Evolutionary conservation across 2,113 vertebrate species (phyloP), one percentile per base, ranked within the genome.

Genomic region (Trematomus loennbergii): DNA sequence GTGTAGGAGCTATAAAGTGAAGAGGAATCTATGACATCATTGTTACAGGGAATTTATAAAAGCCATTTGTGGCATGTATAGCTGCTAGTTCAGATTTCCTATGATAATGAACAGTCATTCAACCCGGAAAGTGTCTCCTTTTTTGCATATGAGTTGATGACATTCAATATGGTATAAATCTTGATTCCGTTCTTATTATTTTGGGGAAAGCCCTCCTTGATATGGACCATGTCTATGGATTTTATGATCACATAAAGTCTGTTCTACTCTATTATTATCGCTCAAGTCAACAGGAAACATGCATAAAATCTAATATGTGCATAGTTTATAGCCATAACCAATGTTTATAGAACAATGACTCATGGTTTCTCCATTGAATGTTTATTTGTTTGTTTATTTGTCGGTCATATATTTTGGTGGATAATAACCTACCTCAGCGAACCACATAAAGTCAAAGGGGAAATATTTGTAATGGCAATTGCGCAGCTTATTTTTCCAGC

Each of bases 211-310:
- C 60, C 53, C 54, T 65, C 45, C 61, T 82, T 79, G 93, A 88
- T 85, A 88, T 84, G 6, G 65, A 76, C 65, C 53, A 43, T 87
- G 69, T 82, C 78, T 78, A 50, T 59, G 69, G 73, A 60, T 90
- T 92, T 92, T 88, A 92, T 89, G 58, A 82, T 84, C 80, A 72
- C 52, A 82, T 91, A 89, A 92, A 86, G 76, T 87, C 67, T 82
- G 79, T 64, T 59, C 43, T 72, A 60, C 73, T 75, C 75, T 87
- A 50, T 64, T 83, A 89, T 87, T 90, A 87, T 78, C 43, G 20
- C 62, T 69, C 2, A 67, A 70, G 70, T 75, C 20, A 60, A 72
- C 73, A 79, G 81, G 80, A 89, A 90, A 52, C 45, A 49, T 63
- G 49, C 52, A 70, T 88, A 76, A 88, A 88, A 78, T 63, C 18